phyloP scores from a whole-genome alignment of 2,888 invertebrate genomes.

The Sturmia bella region DNA sequence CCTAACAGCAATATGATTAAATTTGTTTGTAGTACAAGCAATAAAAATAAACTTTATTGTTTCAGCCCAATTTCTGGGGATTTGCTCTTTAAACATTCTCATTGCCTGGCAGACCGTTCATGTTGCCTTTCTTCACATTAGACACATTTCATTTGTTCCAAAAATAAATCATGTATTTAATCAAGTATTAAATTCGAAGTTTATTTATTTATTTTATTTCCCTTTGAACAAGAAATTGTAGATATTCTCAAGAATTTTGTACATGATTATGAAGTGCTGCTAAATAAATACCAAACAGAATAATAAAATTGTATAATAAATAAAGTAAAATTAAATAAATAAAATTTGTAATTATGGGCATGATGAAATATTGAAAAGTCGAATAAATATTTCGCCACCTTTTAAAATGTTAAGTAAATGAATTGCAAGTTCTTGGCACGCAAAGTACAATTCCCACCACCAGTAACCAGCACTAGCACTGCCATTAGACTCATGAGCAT shows the following conservation, averaged over 20 bases:
- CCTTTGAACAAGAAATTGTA: constrained; percentile 27
- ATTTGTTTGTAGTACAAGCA: not conserved
- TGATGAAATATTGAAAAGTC: constrained; percentile 60
- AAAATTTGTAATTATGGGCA: constrained; percentile 50
- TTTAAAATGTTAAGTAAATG: constrained; percentile 49
- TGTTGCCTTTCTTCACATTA: not conserved
- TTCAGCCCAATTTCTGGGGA: constrained; percentile 1
- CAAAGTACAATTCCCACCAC: not conserved
- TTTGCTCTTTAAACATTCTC: not conserved
- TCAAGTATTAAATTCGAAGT: constrained; percentile 1
- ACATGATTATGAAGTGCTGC: constrained; percentile 40
- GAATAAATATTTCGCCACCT: constrained; percentile 66
- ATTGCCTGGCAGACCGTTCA: not conserved
- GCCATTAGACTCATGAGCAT: not conserved
- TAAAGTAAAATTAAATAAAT: constrained; percentile 53
- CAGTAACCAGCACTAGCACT: not conserved
- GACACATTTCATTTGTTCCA: constrained; percentile 15
- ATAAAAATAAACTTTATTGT: no score
- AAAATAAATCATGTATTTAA: constrained; percentile 11
- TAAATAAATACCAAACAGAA: constrained; percentile 30
- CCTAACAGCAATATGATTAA: no score
- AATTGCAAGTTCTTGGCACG: constrained; percentile 36
- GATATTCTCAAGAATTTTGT: constrained; percentile 24
- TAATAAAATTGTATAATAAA: constrained; percentile 18
- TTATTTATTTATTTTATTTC: constrained; percentile 38